Base-by-base conservation (phyloP, 2,113 vertebrate species). In the Notechis scutatus region DNA sequence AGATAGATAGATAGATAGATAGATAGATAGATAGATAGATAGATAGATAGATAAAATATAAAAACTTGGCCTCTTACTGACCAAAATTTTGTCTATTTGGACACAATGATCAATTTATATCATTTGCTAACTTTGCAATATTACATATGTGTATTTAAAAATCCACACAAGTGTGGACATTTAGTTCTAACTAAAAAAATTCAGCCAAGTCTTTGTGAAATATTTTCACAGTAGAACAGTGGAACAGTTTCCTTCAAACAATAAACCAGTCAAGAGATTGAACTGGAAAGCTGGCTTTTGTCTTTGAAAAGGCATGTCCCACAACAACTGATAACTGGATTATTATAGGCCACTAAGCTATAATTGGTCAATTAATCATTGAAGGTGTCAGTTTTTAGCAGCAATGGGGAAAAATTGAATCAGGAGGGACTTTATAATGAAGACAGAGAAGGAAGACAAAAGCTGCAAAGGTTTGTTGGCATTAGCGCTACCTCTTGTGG, bases 201-300 rank as follows among this genome's bases (percentile, higher is more conserved):
- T 90, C 74, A 90, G 55, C 45, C n/a, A 90, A 24, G 7, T 42
- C 20, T 90, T 34, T 90, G 61, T 61, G n/a, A 61, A n/a, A 26
- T 92, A 39, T 92, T 89, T 92, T 61, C 74, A 74, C 42, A 86
- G n/a, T 61, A 47, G 74, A 85, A 86, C 29, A 93, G 74, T 55
- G 34, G 69, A 55, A 10, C 47, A 56, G 42, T 85, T 85, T 59
- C 74, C 85, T 61, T 34, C n/a, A 39, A 39, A 81, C 42, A n/a
- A 90, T 93, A 93, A 90, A 61, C 92, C 45, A 90, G n/a, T 45
- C 69, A 90, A 90, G 26, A 15, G n/a, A 86, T 45, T 86, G 55
- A 93, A 93, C 55, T 81, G 34, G 29, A 81, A 90, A 86, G 42
- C 42, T 56, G 52, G 12, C 29, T 39, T 90, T 57, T 86, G 42